phyloP scores from a whole-genome alignment of 2,797 vertebrate species.

The Adrianichthys oophorus region DNA sequence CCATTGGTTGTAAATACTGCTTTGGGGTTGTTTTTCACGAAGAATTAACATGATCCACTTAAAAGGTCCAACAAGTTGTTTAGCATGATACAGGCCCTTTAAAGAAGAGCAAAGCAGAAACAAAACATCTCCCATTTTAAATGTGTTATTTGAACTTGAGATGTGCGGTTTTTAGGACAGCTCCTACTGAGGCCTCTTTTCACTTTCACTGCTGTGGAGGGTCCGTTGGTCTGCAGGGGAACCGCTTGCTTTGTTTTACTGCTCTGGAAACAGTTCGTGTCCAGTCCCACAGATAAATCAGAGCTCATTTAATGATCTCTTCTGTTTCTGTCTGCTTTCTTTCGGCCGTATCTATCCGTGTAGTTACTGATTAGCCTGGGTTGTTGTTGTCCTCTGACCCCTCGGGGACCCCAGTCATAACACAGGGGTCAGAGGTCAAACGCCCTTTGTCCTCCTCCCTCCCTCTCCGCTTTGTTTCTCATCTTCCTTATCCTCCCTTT shows the following conservation, averaged over 20 bases:
- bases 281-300: constrained; percentile 20
- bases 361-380: constrained; percentile 72
- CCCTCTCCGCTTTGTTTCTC: constrained; percentile 43
- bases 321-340: constrained; percentile 16
- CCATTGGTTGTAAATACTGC: no score
- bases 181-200: no score
- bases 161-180: no score
- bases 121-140: no score
- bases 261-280: constrained; percentile 17
- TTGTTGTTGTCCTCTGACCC: constrained; percentile 65
- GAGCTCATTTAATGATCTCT: not conserved
- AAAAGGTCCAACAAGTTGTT: no score
- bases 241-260: constrained; percentile 3
- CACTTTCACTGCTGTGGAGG: constrained; percentile 5
- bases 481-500: constrained; percentile 46
- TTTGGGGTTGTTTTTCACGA: no score
- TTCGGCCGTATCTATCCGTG: constrained; percentile 25
- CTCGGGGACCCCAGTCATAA: constrained; percentile 57
- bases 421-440: constrained; percentile 61
- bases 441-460: constrained; percentile 51
- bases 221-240: not conserved
- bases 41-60: no score
- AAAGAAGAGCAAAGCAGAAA: no score
- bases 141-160: no score
- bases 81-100: no score